These are phyloP conservation scores for Dicyrtomina minuta DNA, from an alignment of 2,888 invertebrate species.

Conservation along the genomic window DNA sequence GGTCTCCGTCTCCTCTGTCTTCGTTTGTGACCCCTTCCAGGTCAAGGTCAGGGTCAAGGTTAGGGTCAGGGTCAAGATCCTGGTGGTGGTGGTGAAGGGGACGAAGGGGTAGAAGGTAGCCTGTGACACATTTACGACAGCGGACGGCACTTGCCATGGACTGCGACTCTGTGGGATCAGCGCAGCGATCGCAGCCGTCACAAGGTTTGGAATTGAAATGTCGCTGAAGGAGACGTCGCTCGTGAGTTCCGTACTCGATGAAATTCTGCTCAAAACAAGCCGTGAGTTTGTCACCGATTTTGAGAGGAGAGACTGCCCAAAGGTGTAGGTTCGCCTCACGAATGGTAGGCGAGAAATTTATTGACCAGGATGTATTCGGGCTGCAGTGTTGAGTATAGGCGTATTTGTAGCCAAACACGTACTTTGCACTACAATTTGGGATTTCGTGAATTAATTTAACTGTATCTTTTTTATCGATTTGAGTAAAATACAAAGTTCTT, in stretches of 20 bases:
- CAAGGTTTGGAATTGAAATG: background rate
- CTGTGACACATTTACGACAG: background rate
- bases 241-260: conserved; percentile 2
- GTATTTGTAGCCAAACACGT: too few species aligned
- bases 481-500: too few species aligned
- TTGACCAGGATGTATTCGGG: conserved; percentile 12
- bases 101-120: background rate
- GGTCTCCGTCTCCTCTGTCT: too few species aligned
- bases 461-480: too few species aligned
- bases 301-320: background rate
- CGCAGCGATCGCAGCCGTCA: conserved; percentile 16
- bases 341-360: conserved; percentile 3
- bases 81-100: too few species aligned
- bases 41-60: too few species aligned
- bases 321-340: conserved; percentile 12
- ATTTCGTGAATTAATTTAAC: too few species aligned
- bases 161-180: conserved; percentile 6
- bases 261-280: conserved; percentile 13
- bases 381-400: conserved; percentile 12
- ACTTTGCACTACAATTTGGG: too few species aligned
- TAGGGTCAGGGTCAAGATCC: too few species aligned
- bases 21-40: too few species aligned
- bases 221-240: background rate
- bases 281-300: conserved; percentile 6
- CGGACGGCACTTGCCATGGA: conserved; percentile 1